These are phyloP conservation scores for Corythoichthys intestinalis DNA, from an alignment of 2,113 vertebrate genomes.

Conservation along the genomic window DNA sequence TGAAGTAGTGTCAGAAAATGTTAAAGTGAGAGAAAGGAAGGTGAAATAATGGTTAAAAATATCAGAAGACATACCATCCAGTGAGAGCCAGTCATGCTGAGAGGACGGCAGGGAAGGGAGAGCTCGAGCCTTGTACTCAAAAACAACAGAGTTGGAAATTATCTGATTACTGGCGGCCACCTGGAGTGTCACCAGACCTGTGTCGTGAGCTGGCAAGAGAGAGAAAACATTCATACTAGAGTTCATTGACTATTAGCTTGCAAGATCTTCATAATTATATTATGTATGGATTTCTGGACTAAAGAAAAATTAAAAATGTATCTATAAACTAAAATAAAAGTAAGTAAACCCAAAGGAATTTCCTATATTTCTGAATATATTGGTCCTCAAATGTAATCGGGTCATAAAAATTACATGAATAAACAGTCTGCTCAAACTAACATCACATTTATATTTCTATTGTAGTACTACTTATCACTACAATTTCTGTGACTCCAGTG, in stretches of 20 bases:
- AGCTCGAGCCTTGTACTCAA: constrained; percentile 97
- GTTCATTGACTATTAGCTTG: background rate
- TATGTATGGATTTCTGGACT: too few relatives aligned
- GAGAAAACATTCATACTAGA: background rate
- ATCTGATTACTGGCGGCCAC: constrained; percentile 98
- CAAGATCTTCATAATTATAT: background rate
- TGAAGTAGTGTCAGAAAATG: background rate
- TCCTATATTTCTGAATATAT: too few relatives aligned
- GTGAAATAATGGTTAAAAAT: background rate
- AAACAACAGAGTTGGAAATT: constrained; percentile 98
- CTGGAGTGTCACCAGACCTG: constrained; percentile 96
- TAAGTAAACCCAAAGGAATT: too few relatives aligned
- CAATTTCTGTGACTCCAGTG: too few relatives aligned
- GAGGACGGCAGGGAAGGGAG: constrained; percentile 95
- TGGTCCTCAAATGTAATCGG: too few relatives aligned
- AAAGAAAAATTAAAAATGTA: too few relatives aligned
- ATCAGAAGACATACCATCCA: constrained; percentile 82
- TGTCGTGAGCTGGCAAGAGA: constrained; percentile 87
- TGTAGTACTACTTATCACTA: too few relatives aligned
- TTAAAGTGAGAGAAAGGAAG: background rate
- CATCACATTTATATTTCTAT: too few relatives aligned
- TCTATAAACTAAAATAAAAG: too few relatives aligned
- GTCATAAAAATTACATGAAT: too few relatives aligned
- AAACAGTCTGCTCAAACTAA: too few relatives aligned
- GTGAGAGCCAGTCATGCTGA: constrained; percentile 97